Evolutionary conservation across 1,140 invertebrate species (phyloP).

Genomic region (Nephila pilipes): DNA sequence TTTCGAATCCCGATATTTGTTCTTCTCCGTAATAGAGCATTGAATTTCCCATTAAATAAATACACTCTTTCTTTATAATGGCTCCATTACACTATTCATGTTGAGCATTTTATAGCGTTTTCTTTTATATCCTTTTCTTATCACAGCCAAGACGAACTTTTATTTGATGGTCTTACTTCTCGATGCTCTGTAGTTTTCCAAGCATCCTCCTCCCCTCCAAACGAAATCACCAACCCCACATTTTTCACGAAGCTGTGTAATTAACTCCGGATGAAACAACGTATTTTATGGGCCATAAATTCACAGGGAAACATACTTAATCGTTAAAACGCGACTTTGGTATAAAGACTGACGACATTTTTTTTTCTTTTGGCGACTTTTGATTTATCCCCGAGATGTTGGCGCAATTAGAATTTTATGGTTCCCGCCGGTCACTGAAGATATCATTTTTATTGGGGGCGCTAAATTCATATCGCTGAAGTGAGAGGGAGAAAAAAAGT

Average conservation of each 20-base stretch:
- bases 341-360: neutral
- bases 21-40: too few species aligned
- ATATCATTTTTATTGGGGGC: constrained; percentile 58
- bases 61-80: too few species aligned
- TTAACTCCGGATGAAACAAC: constrained; percentile 68
- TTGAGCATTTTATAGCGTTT: too few species aligned
- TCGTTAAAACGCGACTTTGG: neutral
- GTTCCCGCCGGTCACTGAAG: constrained; percentile 37
- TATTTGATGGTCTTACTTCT: neutral
- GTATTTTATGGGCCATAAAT: constrained; percentile 71
- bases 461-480: constrained; percentile 52
- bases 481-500: neutral
- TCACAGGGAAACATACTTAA: constrained; percentile 39
- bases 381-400: constrained; percentile 66
- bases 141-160: neutral
- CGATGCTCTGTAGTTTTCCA: neutral
- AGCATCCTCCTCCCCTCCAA: neutral
- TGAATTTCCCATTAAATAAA: too few species aligned
- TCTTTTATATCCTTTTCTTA: too few species aligned
- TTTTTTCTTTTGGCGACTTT: neutral
- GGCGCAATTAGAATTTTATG: constrained; percentile 74
- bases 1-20: too few species aligned
- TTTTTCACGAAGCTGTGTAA: constrained; percentile 46
- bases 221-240: neutral
- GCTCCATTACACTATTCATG: too few species aligned